Base-by-base conservation (phyloP, 1,140 invertebrate species). In the Drosophila mauritiana region DNA sequence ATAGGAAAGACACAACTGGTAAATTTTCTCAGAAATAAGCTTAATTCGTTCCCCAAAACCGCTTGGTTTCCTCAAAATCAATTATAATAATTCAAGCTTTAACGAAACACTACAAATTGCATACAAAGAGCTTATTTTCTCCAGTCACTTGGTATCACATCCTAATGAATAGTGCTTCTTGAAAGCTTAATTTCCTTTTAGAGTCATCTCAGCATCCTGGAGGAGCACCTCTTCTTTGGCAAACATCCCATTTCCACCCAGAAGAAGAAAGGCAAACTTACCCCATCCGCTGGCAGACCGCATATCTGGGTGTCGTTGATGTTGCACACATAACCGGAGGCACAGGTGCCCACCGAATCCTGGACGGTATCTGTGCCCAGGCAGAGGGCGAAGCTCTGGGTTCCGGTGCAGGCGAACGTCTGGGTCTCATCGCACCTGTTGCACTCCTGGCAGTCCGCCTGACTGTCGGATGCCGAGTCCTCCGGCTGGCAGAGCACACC, bases 351-450 rank as follows among this genome's bases (percentile, higher is more conserved):
- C 4, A 5, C 10, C 3, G 77, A 78, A 17, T 64, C 37, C 8
- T 74, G 74, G 1, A 70, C 67, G 25, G 52, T 54, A 8, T 20
- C 34, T 17, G 76, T 83, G 48, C 88, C 88, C 48, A 86, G 59
- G 48, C 91, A 92, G 25, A 91, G 67, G 0, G 88, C 78, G 49
- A 86, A 92, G 40, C 62, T 86, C 17, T 46, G 61, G 15, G 72
- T 59, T 8, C 79, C 75, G 4, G 91, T 92, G 68, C 91, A 92
- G 57, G 91, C 91, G 37, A 92, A 92, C 0, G 73, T 86, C 6
- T 55, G 42, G 27, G 2, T 85, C 0, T 61, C 27, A 42, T 91
- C 84, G 42, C 91, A 92, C 57, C 56, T 83, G 67, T 86, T 79
- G 69, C 91, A 92, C 7, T 76, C 67, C 62, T 57, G 62, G 17